These are phyloP conservation scores for Neodiprion lecontei DNA, from an alignment of 1,140 invertebrate species.

Conservation along the genomic window DNA sequence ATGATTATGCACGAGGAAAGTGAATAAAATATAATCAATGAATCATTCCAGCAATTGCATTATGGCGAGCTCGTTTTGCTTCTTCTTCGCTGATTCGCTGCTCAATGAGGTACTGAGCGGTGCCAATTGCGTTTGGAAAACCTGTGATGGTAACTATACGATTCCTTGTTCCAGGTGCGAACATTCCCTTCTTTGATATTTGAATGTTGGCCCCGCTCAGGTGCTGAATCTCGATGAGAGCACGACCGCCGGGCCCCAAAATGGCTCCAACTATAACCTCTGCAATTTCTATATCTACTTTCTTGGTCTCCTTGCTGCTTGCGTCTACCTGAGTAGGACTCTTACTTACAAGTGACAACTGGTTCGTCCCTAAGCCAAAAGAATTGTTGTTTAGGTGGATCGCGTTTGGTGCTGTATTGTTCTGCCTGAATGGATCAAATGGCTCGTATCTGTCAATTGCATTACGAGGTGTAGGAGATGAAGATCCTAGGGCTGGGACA, in stretches of 20 bases:
- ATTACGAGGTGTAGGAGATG: slow-evolving; percentile 68
- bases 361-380: slow-evolving; percentile 78
- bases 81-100: slow-evolving; percentile 95
- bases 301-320: slow-evolving; percentile 78
- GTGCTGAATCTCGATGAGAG: slow-evolving; percentile 96
- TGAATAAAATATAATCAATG: slow-evolving; percentile 56
- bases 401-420: slow-evolving; percentile 68
- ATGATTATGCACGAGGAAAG: slow-evolving; percentile 41
- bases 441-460: slow-evolving; percentile 74
- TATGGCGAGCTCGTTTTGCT: slow-evolving; percentile 89
- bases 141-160: slow-evolving; percentile 96
- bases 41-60: slow-evolving; percentile 79
- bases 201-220: slow-evolving; percentile 96
- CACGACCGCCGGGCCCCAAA: slow-evolving; percentile 92
- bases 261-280: slow-evolving; percentile 97
- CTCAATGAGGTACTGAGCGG: slow-evolving; percentile 93
- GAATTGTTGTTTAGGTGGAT: slow-evolving; percentile 74
- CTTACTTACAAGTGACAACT: slow-evolving; percentile 84
- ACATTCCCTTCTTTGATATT: slow-evolving; percentile 98
- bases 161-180: slow-evolving; percentile 94
- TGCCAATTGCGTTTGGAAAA: slow-evolving; percentile 83
- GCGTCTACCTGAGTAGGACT: slow-evolving; percentile 82
- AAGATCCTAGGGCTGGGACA: slow-evolving; percentile 62
- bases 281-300: slow-evolving; percentile 89
- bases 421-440: slow-evolving; percentile 77